Evolutionary conservation across 2,113 vertebrate genomes (phyloP).

Genomic region (Macaca fascicularis): DNA sequence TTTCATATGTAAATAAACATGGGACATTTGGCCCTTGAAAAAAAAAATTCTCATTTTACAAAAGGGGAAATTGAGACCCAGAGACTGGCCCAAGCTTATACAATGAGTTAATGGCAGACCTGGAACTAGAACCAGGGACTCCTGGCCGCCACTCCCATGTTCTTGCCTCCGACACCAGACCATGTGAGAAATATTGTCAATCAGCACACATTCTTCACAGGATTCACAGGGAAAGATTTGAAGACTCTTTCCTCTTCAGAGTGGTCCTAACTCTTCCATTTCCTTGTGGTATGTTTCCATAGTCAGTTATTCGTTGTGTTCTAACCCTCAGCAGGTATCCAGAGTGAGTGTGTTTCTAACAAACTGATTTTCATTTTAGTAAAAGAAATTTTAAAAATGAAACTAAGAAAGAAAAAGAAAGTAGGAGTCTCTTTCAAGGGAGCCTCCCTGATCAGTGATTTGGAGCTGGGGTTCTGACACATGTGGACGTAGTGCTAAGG

Average conservation of each 20-base stretch:
- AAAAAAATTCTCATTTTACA: neutral
- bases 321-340: neutral
- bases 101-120: neutral
- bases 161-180: neutral
- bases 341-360: neutral
- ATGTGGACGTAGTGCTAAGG: fast-evolving
- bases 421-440: neutral
- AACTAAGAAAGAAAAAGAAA: neutral
- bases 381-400: neutral
- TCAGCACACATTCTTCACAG: neutral
- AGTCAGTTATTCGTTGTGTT: neutral
- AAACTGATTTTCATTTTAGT: neutral
- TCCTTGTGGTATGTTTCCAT: neutral
- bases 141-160: neutral
- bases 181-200: fast-evolving
- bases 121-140: neutral
- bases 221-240: too few relatives aligned
- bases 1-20: conserved; percentile 89
- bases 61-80: neutral
- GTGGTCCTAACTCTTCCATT: neutral
- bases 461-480: neutral
- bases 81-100: neutral
- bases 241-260: neutral
- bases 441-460: fast-evolving
- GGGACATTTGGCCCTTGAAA: conserved; percentile 80